These are phyloP conservation scores for Neopipo cinnamomea DNA, from an alignment of 2,113 vertebrate species.

Conservation along the genomic window DNA sequence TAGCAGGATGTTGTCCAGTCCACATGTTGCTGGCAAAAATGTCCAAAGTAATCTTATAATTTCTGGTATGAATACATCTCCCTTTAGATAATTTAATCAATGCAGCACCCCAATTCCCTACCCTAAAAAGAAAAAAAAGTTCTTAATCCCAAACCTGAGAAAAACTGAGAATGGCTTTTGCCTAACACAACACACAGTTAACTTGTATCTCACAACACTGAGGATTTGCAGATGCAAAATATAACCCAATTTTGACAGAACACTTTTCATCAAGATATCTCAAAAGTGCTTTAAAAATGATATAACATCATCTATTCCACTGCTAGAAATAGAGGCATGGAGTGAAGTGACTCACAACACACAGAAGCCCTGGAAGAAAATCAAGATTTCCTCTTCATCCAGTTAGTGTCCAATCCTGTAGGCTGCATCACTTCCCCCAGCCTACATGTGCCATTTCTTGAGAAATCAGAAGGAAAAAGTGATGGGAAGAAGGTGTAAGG, in stretches of 20 bases:
- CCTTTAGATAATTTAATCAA: neutral
- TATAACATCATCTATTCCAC: neutral
- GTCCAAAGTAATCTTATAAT: neutral
- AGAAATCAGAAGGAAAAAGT: constrained; percentile 1
- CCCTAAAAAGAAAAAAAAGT: fast-evolving
- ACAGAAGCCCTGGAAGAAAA: constrained; percentile 23
- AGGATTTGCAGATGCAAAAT: neutral
- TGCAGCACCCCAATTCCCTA: fast-evolving
- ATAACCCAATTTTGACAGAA: neutral
- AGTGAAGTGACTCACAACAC: neutral
- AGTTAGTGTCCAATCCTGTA: neutral
- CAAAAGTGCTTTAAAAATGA: neutral
- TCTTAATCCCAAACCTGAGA: fast-evolving
- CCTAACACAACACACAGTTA: neutral
- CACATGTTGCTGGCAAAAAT: neutral
- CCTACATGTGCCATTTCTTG: neutral
- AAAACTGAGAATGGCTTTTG: neutral
- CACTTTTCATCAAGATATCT: neutral
- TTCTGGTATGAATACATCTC: neutral
- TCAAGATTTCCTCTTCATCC: neutral
- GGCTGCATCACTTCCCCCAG: neutral
- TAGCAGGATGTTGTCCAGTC: neutral
- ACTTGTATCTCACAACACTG: neutral
- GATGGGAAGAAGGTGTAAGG: neutral
- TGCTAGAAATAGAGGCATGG: neutral